phyloP scores from a whole-genome alignment of 2,888 invertebrate species.

The Candidula unifasciata region DNA sequence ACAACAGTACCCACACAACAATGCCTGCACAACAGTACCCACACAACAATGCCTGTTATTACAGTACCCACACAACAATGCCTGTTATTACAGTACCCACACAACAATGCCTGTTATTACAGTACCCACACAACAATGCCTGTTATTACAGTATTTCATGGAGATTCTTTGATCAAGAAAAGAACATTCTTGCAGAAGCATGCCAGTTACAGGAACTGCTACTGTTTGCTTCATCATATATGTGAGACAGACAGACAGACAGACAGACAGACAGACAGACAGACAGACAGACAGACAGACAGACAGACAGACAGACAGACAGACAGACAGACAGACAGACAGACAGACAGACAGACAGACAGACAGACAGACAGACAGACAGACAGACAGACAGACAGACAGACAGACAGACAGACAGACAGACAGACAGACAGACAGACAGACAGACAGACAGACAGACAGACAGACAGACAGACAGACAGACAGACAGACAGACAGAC shows the following conservation, averaged over 20 bases:
- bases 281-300: constrained; percentile 33
- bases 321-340: constrained; percentile 31
- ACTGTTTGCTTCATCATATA: no score
- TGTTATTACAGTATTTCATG: no score
- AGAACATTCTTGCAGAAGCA: no score
- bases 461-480: constrained; percentile 26
- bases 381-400: constrained; percentile 26
- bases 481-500: constrained; percentile 31
- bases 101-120: no score
- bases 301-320: constrained; percentile 35
- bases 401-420: constrained; percentile 31
- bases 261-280: constrained; percentile 28
- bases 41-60: no score
- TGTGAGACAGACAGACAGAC: constrained; percentile 18
- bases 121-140: no score
- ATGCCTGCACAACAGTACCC: no score
- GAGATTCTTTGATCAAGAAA: no score
- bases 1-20: no score
- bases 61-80: no score
- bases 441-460: constrained; percentile 35
- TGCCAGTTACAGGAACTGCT: no score
- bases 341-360: constrained; percentile 35
- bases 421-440: constrained; percentile 35
- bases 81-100: no score
- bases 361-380: constrained; percentile 33